Base-by-base conservation (phyloP, 1,140 invertebrate genomes). In the Bombus balteatus region DNA sequence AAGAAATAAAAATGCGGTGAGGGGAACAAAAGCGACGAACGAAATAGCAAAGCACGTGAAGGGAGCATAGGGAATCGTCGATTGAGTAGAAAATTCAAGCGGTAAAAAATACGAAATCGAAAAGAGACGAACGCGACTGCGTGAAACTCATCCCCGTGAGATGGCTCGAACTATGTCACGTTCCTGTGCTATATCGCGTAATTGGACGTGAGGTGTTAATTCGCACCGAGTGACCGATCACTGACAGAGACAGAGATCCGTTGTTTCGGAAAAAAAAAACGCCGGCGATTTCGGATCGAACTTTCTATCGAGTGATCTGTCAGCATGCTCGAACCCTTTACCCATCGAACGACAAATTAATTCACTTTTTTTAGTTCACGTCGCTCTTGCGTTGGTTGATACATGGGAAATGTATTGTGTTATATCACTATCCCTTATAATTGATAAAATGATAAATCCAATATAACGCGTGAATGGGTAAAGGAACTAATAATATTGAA, bases 201-300 rank as follows among this genome's bases (percentile, higher is more conserved):
- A 82, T 82, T 65, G 71, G 68, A 53, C 41, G 37, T 65, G 80
- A 82, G 57, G 70, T 72, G 57, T 74, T 82, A 82, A 74, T 82
- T 82, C 71, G 80, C 66, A 12, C 9, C 41, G 66, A 81, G 47
- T 71, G 79, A 81, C 22, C 80, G 37, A 81, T 81, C 43, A 28
- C 68, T 25, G 79, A 32, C 66, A 37, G 13, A 71, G 32, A 70
- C 18, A 39, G 41, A n/a, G 65, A 70, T 12, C 28, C 25, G 32
- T 13, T 53, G 79, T 28, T 71, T 66, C n/a, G 32, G 9, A 10
- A 53, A 34, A 37, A 34, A 22, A 68, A 68, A 68, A 68, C 15
- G 8, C 13, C 34, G 2, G 5, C 25, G 47, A 34, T 76, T 76
- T 57, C 47, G 39, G n/a, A 37, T n/a, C 34, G 74, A 57, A n/a